Percentiles rank a stretch among this genome's conserved stretches.
Evolutionary conservation across 2,113 vertebrate species (phyloP).

Genomic region (Calyptommatus sinebrachiatus): DNA sequence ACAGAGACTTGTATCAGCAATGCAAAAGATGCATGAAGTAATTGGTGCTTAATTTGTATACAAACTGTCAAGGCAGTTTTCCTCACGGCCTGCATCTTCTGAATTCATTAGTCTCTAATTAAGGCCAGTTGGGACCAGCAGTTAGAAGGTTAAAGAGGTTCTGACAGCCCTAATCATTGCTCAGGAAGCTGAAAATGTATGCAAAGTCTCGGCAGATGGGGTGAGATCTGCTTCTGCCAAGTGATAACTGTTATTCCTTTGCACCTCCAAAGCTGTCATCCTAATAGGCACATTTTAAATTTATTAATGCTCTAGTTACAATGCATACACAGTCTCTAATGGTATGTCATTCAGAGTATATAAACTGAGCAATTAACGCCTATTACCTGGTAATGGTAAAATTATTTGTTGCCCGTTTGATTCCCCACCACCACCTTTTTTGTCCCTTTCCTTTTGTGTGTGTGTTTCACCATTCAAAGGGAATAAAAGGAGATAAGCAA

Average conservation of each 20-base stretch:
- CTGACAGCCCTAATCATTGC: constrained; percentile 97
- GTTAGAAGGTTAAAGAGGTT: constrained; percentile 99
- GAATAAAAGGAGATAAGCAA: constrained; percentile 60
- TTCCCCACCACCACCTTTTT: constrained; percentile 40
- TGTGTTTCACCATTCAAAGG: constrained; percentile 53
- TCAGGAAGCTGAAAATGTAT: constrained; percentile 96
- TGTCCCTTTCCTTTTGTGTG: not conserved
- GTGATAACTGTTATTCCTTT: constrained; percentile 96
- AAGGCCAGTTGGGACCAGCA: constrained; percentile 97
- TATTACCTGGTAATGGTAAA: constrained; percentile 84
- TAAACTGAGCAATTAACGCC: constrained; percentile 87
- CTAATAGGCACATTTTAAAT: constrained; percentile 90
- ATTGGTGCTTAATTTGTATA: constrained; percentile 93
- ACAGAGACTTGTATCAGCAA: constrained; percentile 84
- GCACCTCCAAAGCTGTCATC: constrained; percentile 94
- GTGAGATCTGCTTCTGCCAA: constrained; percentile 90
- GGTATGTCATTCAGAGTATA: constrained; percentile 88
- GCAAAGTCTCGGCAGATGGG: constrained; percentile 93
- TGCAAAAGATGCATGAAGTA: constrained; percentile 87
- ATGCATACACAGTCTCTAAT: constrained; percentile 87
- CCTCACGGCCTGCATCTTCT: constrained; percentile 94
- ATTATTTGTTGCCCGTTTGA: constrained; percentile 83
- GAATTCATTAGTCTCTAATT: constrained; percentile 99
- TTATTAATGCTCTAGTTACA: constrained; percentile 86
- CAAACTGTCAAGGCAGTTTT: constrained; percentile 90